phyloP scores from a whole-genome alignment of 2,888 invertebrate species.

The Leptura quadrifasciata region DNA sequence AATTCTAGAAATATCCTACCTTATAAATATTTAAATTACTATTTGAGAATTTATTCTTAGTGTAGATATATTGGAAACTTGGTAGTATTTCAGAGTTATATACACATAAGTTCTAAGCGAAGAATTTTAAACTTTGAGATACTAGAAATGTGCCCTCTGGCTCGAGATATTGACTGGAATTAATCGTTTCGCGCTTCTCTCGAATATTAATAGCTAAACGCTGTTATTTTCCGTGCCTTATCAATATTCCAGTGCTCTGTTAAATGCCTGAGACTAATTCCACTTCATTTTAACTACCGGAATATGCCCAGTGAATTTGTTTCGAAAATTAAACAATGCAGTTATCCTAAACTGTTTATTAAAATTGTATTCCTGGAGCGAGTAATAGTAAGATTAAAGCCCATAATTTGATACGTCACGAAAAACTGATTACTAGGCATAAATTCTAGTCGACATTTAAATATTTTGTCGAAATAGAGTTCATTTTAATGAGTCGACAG shows the following conservation, averaged over 20 bases:
- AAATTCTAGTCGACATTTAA: not conserved
- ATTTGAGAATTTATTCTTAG: slow-evolving; percentile 1
- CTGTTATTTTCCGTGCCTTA: slow-evolving; percentile 60
- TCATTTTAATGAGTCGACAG: too few relatives aligned
- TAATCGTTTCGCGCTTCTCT: slow-evolving; percentile 52
- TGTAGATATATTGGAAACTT: slow-evolving; percentile 8
- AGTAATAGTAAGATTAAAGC: slow-evolving; percentile 21
- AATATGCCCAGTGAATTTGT: slow-evolving; percentile 49
- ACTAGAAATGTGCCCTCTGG: slow-evolving; percentile 50
- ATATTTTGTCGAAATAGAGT: not conserved
- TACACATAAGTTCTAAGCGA: slow-evolving; percentile 10
- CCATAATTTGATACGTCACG: not conserved
- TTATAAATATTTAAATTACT: slow-evolving; percentile 1
- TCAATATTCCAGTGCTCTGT: slow-evolving; percentile 56
- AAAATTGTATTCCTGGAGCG: slow-evolving; percentile 40
- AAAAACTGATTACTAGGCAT: not conserved
- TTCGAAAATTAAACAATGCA: slow-evolving; percentile 48
- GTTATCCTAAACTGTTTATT: slow-evolving; percentile 39
- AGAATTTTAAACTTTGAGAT: slow-evolving; percentile 44
- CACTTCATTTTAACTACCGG: slow-evolving; percentile 51
- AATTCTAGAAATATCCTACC: not conserved
- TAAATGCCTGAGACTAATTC: slow-evolving; percentile 56
- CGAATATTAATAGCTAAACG: slow-evolving; percentile 57
- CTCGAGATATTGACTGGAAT: slow-evolving; percentile 54
- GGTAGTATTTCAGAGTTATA: slow-evolving; percentile 3